These are phyloP conservation scores for Troides aeacus DNA, from an alignment of 2,888 invertebrate genomes.

Conservation along the genomic window DNA sequence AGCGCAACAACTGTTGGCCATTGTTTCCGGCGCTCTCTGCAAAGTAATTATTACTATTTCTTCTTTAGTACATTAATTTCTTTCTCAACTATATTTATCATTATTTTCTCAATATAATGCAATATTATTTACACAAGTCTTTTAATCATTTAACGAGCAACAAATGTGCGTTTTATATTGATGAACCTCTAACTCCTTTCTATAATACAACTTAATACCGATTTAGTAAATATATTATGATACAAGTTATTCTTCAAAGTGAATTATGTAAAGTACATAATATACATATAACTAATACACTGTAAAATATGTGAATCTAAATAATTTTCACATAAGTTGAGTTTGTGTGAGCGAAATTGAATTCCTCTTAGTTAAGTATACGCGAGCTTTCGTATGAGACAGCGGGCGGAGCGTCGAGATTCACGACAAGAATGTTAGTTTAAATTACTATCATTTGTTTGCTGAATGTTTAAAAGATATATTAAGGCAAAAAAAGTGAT, in stretches of 20 bases:
- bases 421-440: neutral
- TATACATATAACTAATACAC: neutral
- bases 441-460: conserved; percentile 1
- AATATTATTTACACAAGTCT: neutral
- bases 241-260: neutral
- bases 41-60: conserved; percentile 1
- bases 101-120: neutral
- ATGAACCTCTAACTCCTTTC: too few species aligned
- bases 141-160: neutral
- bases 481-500: too few species aligned
- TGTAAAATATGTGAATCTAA: neutral
- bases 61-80: neutral
- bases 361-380: conserved; percentile 4
- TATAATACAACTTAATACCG: neutral
- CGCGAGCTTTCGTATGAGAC: neutral
- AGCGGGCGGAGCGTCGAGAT: neutral
- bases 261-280: neutral
- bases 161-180: too few species aligned
- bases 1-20: conserved; percentile 1
- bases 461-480: neutral
- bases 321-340: neutral
- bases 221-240: neutral
- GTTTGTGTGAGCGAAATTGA: neutral
- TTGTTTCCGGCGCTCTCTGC: neutral
- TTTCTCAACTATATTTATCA: neutral